Base-by-base conservation (phyloP, 2,113 vertebrate genomes). In the Peromyscus californicus region DNA sequence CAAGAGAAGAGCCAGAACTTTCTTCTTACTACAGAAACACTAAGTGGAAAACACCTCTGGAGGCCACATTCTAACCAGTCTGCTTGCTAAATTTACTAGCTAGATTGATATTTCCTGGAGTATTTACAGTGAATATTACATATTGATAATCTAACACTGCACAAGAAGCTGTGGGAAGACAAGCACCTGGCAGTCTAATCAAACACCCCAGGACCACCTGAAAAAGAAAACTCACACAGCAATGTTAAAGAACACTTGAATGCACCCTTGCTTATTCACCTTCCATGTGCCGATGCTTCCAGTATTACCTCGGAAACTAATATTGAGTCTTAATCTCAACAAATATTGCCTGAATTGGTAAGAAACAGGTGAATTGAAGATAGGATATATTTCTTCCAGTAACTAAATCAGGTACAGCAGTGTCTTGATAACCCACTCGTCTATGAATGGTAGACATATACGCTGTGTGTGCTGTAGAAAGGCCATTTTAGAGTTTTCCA, bases 71-170 rank as follows among this genome's bases (percentile, higher is more conserved):
- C 16, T 75, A 59, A 29, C 24, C 24, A 21, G 51, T 59, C 96
- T 98, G 80, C 54, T 88, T 93, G 90, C 91, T 51, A 9, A 51
- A 11, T 91, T 94, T 65, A 87, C 92, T 88, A 96, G 76, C 87
- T 59, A 97, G 95, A 74, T n/a, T 84, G 29, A 54, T 82, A 96
- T 97, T 98, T 98, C 86, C 97, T 96, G 96, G 39, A 93, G 13
- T 75, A 2, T 0, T 95, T 59, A 91, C 8, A 96, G 72, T 98
- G 92, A 92, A 90, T 36, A 59, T 89, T 96, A 54, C 65, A 89
- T 8, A 97, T 97, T 98, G 94, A 96, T 79, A 98, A 95, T 69
- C 85, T 95, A 98, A 95, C 94, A 93, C 97, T 84, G 29, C 89
- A 79, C 54, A 93, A 94, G 54, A 97, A 94, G 83, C 97, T 89